These are phyloP conservation scores for Otus scops DNA, from an alignment of 2,797 vertebrate genomes.

Conservation along the genomic window DNA sequence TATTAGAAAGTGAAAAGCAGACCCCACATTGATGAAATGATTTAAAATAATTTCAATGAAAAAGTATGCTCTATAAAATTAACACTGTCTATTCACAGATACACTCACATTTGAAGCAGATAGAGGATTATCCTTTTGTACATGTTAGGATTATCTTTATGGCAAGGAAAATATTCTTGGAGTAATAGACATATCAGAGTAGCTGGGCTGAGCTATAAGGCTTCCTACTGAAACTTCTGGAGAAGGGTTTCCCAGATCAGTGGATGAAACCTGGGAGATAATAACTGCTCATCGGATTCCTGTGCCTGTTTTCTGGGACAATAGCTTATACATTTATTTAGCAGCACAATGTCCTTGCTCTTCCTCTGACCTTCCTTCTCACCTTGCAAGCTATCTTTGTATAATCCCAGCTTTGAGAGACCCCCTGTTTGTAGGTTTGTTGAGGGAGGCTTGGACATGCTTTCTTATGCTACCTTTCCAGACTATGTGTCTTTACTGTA, in stretches of 20 bases:
- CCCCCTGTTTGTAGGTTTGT: background rate
- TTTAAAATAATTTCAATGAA: background rate
- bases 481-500: background rate
- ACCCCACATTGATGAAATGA: background rate
- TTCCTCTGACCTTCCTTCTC: background rate
- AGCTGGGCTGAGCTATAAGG: background rate
- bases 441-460: background rate
- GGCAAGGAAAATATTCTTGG: background rate
- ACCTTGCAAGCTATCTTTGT: background rate
- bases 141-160: background rate
- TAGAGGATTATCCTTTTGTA: background rate
- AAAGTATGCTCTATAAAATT: background rate
- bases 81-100: background rate
- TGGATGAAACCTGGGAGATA: background rate
- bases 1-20: conserved; percentile 6
- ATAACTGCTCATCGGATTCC: background rate
- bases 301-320: background rate
- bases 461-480: background rate
- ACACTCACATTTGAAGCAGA: background rate
- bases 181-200: background rate
- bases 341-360: background rate
- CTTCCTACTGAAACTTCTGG: background rate
- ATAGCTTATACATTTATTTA: background rate
- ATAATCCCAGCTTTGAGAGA: background rate
- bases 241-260: background rate